Percentiles rank a stretch among this genome's conserved stretches.
Conservation (phyloP, 1,140 invertebrate species). For the Chionoecetes opilio region DNA sequence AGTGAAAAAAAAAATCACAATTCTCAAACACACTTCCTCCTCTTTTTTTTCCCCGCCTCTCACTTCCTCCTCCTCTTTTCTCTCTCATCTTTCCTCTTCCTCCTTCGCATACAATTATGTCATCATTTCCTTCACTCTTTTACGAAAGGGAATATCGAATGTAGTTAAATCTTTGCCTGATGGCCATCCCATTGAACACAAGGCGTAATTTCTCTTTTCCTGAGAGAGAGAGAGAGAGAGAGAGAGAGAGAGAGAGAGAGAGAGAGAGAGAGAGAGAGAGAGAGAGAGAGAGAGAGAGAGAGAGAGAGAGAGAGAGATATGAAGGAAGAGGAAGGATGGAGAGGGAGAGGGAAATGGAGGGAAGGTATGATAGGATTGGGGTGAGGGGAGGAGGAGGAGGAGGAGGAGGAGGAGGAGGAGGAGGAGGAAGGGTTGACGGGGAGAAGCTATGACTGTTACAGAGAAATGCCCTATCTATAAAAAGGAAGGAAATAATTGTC, state of each 20-base stretch:
- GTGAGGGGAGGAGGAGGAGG: background rate
- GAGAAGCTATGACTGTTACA: background rate
- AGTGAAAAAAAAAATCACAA: too few species aligned
- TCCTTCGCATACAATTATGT: conserved; percentile 6
- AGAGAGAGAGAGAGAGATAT: background rate
- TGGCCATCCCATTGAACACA: conserved; percentile 46
- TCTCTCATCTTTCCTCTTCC: background rate
- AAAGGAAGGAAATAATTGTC: background rate
- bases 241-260: background rate
- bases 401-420: conserved; percentile 17
- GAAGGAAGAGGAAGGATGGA: too few species aligned
- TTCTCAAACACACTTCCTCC: background rate
- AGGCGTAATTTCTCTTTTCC: conserved; percentile 66
- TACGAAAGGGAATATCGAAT: background rate
- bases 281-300: background rate
- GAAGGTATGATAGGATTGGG: too few species aligned
- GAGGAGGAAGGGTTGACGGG: background rate
- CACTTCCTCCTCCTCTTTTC: background rate
- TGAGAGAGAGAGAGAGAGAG: conserved; percentile 42
- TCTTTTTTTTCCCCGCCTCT: background rate
- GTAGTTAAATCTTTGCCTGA: conserved; percentile 42
- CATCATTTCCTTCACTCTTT: background rate
- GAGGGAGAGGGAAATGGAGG: background rate
- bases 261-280: background rate
- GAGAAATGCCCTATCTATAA: background rate